Evolutionary conservation across 2,113 vertebrate genomes (phyloP).

Genomic region (Microcebus griseorufus): DNA sequence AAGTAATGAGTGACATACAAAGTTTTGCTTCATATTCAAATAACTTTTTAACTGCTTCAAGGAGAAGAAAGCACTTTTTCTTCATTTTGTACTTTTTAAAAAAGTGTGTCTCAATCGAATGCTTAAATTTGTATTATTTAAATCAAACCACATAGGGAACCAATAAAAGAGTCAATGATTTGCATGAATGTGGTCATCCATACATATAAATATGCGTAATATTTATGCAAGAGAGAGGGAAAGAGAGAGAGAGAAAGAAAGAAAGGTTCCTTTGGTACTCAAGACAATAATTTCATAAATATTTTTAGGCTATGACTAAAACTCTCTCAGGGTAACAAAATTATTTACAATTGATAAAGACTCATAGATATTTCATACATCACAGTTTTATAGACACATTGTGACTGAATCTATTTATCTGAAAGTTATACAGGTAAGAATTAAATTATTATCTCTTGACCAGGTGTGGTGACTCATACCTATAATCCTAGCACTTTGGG

Average conservation of each 20-base stretch:
- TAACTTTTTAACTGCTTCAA: background rate
- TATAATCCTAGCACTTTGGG: too few relatives aligned
- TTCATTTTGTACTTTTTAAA: background rate
- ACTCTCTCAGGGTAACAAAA: background rate
- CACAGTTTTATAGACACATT: background rate
- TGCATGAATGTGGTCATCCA: background rate
- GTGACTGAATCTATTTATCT: background rate
- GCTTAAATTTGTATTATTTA: background rate
- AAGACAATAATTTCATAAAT: background rate
- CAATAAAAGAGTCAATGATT: background rate
- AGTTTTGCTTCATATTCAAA: background rate
- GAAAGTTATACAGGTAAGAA: background rate
- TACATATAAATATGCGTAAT: background rate
- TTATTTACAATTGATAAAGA: background rate
- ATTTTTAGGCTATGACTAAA: background rate
- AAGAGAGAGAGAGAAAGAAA: too few relatives aligned
- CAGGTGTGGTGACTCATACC: too few relatives aligned
- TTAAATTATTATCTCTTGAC: background rate
- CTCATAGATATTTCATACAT: background rate
- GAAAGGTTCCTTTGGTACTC: background rate
- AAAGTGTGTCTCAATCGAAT: background rate
- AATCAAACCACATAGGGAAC: background rate
- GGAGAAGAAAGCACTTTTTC: background rate
- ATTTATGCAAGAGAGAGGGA: background rate
- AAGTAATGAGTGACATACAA: background rate